phyloP scores from a whole-genome alignment of 2,888 invertebrate genomes.

The Archips crataeganus region DNA sequence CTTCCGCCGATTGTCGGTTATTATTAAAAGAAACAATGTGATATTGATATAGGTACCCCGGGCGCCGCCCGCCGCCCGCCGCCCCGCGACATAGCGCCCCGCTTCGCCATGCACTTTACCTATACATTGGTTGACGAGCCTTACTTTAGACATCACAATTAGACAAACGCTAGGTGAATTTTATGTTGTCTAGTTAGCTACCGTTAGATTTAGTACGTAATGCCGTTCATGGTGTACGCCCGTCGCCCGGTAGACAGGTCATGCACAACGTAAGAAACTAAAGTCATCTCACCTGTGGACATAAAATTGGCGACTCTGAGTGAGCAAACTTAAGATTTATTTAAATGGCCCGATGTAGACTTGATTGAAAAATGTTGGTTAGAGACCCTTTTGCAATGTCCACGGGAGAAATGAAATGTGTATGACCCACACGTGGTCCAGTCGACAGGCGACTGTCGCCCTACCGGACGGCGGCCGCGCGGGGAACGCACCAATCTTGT shows the following conservation, averaged over 20 bases:
- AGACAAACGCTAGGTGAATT: slow-evolving; percentile 40
- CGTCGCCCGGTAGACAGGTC: background rate
- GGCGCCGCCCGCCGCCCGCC: slow-evolving; percentile 42
- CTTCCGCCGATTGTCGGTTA: slow-evolving; percentile 57
- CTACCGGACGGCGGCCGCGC: background rate
- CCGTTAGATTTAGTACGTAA: slow-evolving; percentile 36
- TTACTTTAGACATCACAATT: slow-evolving; percentile 39
- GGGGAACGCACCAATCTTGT: background rate
- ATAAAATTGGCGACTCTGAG: no score
- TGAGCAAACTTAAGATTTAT: no score
- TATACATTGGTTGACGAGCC: background rate
- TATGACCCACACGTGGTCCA: background rate
- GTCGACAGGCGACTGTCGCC: background rate
- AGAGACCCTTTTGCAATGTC: no score
- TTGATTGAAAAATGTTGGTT: no score
- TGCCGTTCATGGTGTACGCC: background rate
- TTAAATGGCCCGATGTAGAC: no score
- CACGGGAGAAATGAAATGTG: no score
- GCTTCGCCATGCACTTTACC: no score
- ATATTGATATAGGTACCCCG: slow-evolving; percentile 64
- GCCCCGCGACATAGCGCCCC: no score
- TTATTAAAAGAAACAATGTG: slow-evolving; percentile 59
- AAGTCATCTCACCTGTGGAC: no score
- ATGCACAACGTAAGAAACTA: no score
- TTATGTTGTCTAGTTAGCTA: slow-evolving; percentile 40